Conservation (phyloP, 2,113 vertebrate species). For the Tychaedon coryphoeus region DNA sequence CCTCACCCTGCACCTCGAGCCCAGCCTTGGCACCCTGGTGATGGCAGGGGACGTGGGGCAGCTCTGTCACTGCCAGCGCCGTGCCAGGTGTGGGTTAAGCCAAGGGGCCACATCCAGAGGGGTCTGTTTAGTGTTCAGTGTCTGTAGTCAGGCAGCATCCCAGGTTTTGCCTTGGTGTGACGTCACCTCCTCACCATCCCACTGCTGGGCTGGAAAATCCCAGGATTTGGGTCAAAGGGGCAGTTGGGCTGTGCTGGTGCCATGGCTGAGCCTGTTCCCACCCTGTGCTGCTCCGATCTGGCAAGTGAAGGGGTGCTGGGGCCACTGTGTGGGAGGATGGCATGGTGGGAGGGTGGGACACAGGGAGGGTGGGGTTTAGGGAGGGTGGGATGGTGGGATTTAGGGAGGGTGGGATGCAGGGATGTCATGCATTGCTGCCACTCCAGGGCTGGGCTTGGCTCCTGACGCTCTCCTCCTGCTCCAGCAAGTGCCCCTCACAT, state of each 20-base stretch:
- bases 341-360: not conserved
- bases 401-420: not conserved
- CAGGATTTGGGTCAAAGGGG: not conserved
- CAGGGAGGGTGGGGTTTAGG: not conserved
- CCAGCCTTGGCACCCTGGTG: accelerated
- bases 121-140: not conserved
- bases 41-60: not conserved
- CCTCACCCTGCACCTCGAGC: accelerated
- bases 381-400: not conserved
- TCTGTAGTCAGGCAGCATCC: not conserved
- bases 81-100: not conserved
- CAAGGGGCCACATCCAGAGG: not conserved
- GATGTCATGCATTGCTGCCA: accelerated
- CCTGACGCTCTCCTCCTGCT: not conserved
- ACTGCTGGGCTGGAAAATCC: not conserved
- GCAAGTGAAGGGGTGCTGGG: not conserved
- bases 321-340: accelerated
- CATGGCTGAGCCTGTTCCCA: not conserved
- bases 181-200: not conserved
- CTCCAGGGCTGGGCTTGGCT: not conserved
- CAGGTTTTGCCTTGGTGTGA: not conserved
- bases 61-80: not conserved
- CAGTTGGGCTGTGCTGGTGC: not conserved
- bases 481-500: accelerated
- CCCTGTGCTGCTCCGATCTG: accelerated